Evolutionary conservation across 2,113 vertebrate genomes (phyloP).

Genomic region (Montifringilla adamsi): DNA sequence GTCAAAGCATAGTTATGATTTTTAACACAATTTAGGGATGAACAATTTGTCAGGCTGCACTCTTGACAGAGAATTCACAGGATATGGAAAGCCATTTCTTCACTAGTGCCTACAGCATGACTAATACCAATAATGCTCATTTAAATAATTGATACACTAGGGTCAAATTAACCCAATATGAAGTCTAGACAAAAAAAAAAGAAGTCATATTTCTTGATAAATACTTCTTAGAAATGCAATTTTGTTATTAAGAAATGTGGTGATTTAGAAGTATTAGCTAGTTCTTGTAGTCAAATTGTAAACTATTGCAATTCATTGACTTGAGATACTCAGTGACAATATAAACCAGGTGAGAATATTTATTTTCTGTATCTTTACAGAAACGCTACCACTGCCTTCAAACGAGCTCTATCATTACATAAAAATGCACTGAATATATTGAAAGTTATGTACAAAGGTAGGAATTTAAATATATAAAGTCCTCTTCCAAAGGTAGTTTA

Average conservation of each 20-base stretch:
- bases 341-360: not conserved
- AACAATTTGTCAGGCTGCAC: not conserved
- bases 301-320: not conserved
- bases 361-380: not conserved
- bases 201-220: not conserved
- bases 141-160: not conserved
- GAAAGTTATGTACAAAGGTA: not conserved
- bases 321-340: not conserved
- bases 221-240: not conserved
- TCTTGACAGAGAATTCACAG: slow-evolving; percentile 11
- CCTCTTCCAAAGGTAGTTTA: not conserved
- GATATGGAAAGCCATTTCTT: not conserved
- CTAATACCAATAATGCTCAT: not conserved
- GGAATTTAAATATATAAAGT: not conserved
- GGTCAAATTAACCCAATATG: not conserved
- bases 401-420: not conserved
- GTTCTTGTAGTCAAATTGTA: not conserved
- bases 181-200: not conserved
- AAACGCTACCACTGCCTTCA: not conserved
- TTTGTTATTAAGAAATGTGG: not conserved
- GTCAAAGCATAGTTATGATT: not conserved
- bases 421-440: not conserved
- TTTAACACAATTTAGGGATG: not conserved
- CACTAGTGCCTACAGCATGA: not conserved
- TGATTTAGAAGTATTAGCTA: not conserved